These are phyloP conservation scores for Oopsacas minuta DNA, from an alignment of 37 sponge, comb jelly and placozoan genomes.

Conservation along the genomic window DNA sequence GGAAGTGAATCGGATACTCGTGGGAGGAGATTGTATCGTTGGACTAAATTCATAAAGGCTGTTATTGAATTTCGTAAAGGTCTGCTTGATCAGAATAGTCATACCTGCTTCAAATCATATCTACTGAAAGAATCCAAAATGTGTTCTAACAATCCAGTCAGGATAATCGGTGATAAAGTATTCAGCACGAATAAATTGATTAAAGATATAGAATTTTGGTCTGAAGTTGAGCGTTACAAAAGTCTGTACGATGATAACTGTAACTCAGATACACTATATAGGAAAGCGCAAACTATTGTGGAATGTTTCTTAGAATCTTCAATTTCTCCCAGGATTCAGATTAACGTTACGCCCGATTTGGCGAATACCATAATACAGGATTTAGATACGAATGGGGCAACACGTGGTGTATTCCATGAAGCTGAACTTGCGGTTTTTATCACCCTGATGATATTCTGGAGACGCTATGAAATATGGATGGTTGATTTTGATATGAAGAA, in stretches of 20 bases:
- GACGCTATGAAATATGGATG: background rate
- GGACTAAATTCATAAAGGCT: background rate
- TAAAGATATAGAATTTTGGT: slow-evolving; percentile 79
- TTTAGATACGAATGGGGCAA: slow-evolving; percentile 33
- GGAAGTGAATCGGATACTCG: background rate
- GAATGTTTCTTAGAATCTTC: slow-evolving; percentile 71
- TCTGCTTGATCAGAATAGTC: background rate
- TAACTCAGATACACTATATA: slow-evolving; percentile 32
- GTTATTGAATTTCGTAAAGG: background rate
- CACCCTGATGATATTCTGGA: slow-evolving; percentile 69
- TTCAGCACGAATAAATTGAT: slow-evolving; percentile 44
- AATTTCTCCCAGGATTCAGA: slow-evolving; percentile 55
- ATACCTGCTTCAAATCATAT: background rate
- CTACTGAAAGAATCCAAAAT: background rate
- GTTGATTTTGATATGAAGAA: background rate
- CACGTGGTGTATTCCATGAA: slow-evolving; percentile 67
- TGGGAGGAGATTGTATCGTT: background rate
- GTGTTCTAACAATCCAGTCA: slow-evolving; percentile 18
- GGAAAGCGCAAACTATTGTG: slow-evolving; percentile 77
- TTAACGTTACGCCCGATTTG: slow-evolving; percentile 46
- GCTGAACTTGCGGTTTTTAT: slow-evolving; percentile 68
- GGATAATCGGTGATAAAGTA: slow-evolving; percentile 29
- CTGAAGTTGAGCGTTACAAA: slow-evolving; percentile 58
- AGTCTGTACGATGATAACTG: background rate
- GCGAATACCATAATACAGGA: slow-evolving; percentile 40